Percentiles rank a stretch among this genome's conserved stretches.
Conservation (phyloP, 2,888 invertebrate genomes). For the Drosophila prostipennis region DNA sequence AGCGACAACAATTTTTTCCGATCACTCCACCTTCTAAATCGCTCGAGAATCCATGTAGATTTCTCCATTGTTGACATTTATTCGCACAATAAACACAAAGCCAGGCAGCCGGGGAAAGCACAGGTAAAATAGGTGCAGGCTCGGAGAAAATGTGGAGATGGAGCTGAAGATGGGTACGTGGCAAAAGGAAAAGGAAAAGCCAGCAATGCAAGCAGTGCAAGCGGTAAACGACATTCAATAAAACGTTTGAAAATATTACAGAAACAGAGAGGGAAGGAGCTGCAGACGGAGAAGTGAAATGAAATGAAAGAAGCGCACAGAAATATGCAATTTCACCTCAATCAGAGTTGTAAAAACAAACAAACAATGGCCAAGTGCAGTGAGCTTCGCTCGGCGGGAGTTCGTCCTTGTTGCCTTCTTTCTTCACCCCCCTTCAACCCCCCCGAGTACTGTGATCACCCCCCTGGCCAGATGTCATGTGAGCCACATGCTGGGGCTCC, state of each 20-base stretch:
- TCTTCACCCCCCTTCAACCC: not conserved
- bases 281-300: constrained; percentile 49
- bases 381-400: constrained; percentile 10
- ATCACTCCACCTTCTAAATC: constrained; percentile 23
- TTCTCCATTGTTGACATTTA: constrained; percentile 54
- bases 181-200: constrained; percentile 15
- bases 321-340: constrained; percentile 80
- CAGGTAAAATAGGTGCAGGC: constrained; percentile 24
- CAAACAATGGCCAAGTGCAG: constrained; percentile 66
- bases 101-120: constrained; percentile 25
- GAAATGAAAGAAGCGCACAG: constrained; percentile 68
- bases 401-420: constrained; percentile 7
- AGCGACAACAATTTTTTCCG: not conserved
- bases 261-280: constrained; percentile 5
- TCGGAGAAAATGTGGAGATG: constrained; percentile 10
- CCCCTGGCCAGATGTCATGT: constrained; percentile 35
- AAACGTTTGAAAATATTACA: constrained; percentile 72
- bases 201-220: constrained; percentile 12
- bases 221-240: constrained; percentile 72
- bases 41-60: constrained; percentile 29
- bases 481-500: constrained; percentile 60
- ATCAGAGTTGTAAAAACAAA: constrained; percentile 77
- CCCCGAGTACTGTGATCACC: not conserved
- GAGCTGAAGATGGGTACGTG: constrained; percentile 13
- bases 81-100: constrained; percentile 55